phyloP scores from a whole-genome alignment of 2,113 vertebrate species.

The Hymenochirus boettgeri region DNA sequence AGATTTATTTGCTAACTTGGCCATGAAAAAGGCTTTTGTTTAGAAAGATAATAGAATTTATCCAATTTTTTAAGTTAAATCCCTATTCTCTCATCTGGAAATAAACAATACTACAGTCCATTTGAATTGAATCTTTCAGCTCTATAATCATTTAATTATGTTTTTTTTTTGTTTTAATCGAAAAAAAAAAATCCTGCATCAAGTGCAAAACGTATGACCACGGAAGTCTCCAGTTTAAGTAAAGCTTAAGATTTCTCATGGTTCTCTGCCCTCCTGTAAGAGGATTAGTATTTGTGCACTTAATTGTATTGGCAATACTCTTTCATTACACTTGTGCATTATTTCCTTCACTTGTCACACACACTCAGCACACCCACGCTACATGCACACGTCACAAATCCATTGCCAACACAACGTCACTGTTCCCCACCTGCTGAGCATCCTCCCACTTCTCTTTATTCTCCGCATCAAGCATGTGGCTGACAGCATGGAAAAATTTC shows the following conservation, averaged over 20 bases:
- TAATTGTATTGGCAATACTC: constrained; percentile 22
- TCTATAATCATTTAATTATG: background rate
- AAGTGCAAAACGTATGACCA: background rate
- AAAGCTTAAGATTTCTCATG: background rate
- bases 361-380: constrained; percentile 8
- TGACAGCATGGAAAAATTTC: constrained; percentile 98
- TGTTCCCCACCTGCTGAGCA: constrained; percentile 80
- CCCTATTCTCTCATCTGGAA: too few relatives aligned
- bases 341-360: constrained; percentile 24
- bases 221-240: background rate
- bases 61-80: too few relatives aligned
- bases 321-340: constrained; percentile 23
- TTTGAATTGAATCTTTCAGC: background rate
- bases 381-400: constrained; percentile 16
- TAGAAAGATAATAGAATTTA: too few relatives aligned
- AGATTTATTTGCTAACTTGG: too few relatives aligned
- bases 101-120: background rate
- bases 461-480: constrained; percentile 93
- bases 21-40: too few relatives aligned
- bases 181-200: background rate
- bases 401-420: background rate
- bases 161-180: background rate
- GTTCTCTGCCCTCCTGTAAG: background rate
- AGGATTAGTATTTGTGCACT: constrained; percentile 11
- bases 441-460: constrained; percentile 95